A percentile compares a stretch with the other conserved stretches of the same genome.
These are phyloP conservation scores for Lepas anatifera DNA, from an alignment of 2,888 invertebrate genomes.

Conservation along the genomic window DNA sequence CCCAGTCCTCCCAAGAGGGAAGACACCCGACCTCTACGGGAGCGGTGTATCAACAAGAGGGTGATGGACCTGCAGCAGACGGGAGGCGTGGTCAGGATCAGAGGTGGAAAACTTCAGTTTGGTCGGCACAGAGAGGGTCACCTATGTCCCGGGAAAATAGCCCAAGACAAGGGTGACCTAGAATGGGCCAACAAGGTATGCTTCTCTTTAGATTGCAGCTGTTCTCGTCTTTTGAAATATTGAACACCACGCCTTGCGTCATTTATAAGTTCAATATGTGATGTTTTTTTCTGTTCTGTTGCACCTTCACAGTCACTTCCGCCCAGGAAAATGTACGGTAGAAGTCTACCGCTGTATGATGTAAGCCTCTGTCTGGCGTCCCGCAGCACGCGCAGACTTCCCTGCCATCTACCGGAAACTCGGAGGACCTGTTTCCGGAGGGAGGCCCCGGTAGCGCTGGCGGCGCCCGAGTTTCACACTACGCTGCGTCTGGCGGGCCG, in stretches of 20 bases:
- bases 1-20: neutral
- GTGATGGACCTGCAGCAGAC: neutral
- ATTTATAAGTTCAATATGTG: too few relatives aligned
- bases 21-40: neutral
- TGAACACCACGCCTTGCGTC: too few relatives aligned
- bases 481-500: neutral
- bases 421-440: neutral
- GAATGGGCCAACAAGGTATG: neutral
- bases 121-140: neutral
- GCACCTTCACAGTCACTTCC: too few relatives aligned
- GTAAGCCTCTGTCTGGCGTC: too few relatives aligned
- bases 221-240: too few relatives aligned
- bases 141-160: neutral
- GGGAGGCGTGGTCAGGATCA: neutral
- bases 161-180: neutral
- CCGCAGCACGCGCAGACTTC: neutral
- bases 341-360: too few relatives aligned
- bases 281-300: too few relatives aligned
- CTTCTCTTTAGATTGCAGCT: neutral
- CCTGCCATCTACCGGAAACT: neutral
- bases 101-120: neutral
- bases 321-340: too few relatives aligned
- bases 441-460: neutral
- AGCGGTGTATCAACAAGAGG: neutral
- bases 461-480: conserved; percentile 3